Evolutionary conservation across 2,797 vertebrate species (phyloP).

Genomic region (Paramormyrops hopkinsi): DNA sequence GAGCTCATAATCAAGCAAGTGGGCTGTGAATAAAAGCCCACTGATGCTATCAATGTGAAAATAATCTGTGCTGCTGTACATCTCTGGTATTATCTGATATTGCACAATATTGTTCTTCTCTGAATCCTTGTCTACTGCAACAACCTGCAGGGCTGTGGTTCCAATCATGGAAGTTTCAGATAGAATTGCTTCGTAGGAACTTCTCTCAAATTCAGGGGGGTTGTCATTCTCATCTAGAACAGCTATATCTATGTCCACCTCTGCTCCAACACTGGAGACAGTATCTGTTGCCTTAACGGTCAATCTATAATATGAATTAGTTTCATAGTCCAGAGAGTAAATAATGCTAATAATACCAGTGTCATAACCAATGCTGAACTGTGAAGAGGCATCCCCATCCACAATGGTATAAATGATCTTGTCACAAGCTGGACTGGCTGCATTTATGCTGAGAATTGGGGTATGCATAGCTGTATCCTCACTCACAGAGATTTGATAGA

Average conservation of each 20-base stretch:
- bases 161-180: constrained; percentile 83
- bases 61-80: constrained; percentile 71
- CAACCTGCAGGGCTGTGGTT: constrained; percentile 70
- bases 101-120: constrained; percentile 74
- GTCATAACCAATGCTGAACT: constrained; percentile 88
- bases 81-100: constrained; percentile 80
- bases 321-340: constrained; percentile 82
- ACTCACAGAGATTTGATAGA: constrained; percentile 81
- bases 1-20: constrained; percentile 81
- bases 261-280: constrained; percentile 76
- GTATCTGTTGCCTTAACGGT: constrained; percentile 84
- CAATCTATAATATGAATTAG: constrained; percentile 77
- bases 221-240: constrained; percentile 92
- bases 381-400: constrained; percentile 78
- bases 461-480: constrained; percentile 77
- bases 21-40: constrained; percentile 73
- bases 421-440: constrained; percentile 82
- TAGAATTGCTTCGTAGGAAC: constrained; percentile 66
- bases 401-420: constrained; percentile 83
- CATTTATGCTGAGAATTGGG: constrained; percentile 78
- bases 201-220: constrained; percentile 72
- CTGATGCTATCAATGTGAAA: constrained; percentile 79
- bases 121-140: constrained; percentile 80
- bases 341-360: constrained; percentile 78
- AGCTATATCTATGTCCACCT: constrained; percentile 85